Conservation (phyloP, 2,888 invertebrate species). For the Hoplodrina ambigua region DNA sequence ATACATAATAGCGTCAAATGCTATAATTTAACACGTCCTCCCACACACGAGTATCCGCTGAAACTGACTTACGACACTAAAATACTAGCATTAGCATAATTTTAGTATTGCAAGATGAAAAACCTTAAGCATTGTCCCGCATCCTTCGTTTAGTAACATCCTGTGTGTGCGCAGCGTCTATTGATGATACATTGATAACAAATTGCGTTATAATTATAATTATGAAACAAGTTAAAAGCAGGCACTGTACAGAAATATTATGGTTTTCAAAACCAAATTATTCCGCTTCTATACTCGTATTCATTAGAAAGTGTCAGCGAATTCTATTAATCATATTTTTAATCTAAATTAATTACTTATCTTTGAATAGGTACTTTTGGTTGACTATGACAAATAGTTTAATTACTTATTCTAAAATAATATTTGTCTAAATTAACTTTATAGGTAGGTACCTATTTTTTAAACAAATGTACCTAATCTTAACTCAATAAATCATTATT, state of each 20-base stretch:
- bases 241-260: not conserved
- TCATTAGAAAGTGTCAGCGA: constrained; percentile 5
- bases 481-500: constrained; percentile 13
- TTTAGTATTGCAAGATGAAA: constrained; percentile 29
- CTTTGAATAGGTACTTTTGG: constrained; percentile 8
- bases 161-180: constrained; percentile 5
- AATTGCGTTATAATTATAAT: constrained; percentile 8
- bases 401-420: not conserved
- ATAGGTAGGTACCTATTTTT: not conserved
- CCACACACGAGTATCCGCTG: constrained; percentile 68
- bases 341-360: constrained; percentile 12
- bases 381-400: not conserved
- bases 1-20: constrained; percentile 82
- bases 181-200: constrained; percentile 16
- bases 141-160: constrained; percentile 24
- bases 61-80: constrained; percentile 45
- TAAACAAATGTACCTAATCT: constrained; percentile 16
- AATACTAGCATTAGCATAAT: constrained; percentile 29
- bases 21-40: constrained; percentile 77
- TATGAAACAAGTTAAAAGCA: not conserved
- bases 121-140: constrained; percentile 24
- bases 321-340: constrained; percentile 18
- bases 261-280: not conserved
- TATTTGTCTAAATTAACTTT: constrained; percentile 9
- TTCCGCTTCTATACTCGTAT: not conserved